Base-by-base conservation (phyloP, 2,113 vertebrate species). In the Solea senegalensis region DNA sequence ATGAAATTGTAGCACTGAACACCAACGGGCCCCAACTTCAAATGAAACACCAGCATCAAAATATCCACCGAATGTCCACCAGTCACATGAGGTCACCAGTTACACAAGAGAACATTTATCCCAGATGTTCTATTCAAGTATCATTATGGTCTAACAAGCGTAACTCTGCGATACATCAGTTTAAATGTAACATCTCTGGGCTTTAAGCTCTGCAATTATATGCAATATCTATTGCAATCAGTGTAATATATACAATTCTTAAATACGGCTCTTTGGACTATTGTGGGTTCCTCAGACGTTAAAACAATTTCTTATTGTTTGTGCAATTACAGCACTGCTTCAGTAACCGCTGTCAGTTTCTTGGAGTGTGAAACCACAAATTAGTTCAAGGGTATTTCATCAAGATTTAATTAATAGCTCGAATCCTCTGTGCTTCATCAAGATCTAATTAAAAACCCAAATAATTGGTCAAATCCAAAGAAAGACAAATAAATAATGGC, bases 81-180 rank as follows among this genome's bases (percentile, higher is more conserved):
- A 65, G 46, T 50, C 28, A 26, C 27, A 8, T 49, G 11, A 41
- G 14, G 28, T 69, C 45, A 58, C 53, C 16, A 45, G 7, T 53
- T 48, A 11, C 11, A 51, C 2, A 44, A 16, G 57, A n/a, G 12
- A 49, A 11, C 52, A 1, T 43, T 13, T 49, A 39, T 13, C 10
- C 10, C 8, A 49, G 26, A 45, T 39, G n/a, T 67, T 13, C 8
- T 21, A 8, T 21, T 52, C 8, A 52, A 55, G 68, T 15, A 0
- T 5, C 45, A 10, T 58, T 15, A 52, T 40, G 45, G 34, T 26
- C 15, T 11, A 26, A 60, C 8, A 39, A 45, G 26, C 12, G 12
- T 12, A 54, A 27, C 27, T 59, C 53, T 49, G 43, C 61, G 41
- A 56, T n/a, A 51, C 9, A 56, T 51, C 14, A 50, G 9, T 62